Percentiles rank a stretch among this genome's conserved stretches.
These are phyloP conservation scores for Cryptus viduatorius DNA, from an alignment of 2,888 invertebrate species.

Conservation along the genomic window DNA sequence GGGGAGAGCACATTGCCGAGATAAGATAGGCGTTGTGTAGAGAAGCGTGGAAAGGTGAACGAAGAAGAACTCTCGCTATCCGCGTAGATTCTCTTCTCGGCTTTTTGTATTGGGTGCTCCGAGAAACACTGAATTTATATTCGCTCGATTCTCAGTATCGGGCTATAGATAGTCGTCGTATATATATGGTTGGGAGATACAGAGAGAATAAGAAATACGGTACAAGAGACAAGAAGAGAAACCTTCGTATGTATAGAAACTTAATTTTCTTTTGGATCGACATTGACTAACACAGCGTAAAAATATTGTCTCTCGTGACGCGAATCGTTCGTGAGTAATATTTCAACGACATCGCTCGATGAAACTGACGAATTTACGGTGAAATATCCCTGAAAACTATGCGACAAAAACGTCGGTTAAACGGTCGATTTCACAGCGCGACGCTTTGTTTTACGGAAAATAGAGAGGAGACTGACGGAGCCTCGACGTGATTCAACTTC, in stretches of 20 bases:
- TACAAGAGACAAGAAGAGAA: background rate
- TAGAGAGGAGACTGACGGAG: background rate
- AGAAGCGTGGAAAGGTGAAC: slow-evolving; percentile 37
- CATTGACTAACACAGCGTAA: slow-evolving; percentile 14
- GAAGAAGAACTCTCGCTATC: slow-evolving; percentile 41
- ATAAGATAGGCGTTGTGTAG: slow-evolving; percentile 52
- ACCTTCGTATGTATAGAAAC: slow-evolving; percentile 13
- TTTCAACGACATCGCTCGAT: background rate
- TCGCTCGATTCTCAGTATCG: background rate
- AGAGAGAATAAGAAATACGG: background rate
- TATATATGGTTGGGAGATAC: background rate
- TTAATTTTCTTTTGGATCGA: slow-evolving; percentile 46
- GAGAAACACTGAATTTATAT: slow-evolving; percentile 26
- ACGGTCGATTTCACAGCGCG: slow-evolving; percentile 6
- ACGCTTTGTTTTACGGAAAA: background rate
- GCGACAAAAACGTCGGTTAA: background rate
- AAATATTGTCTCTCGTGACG: background rate
- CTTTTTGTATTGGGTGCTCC: slow-evolving; percentile 15
- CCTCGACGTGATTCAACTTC: slow-evolving; percentile 30
- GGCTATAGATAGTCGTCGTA: background rate
- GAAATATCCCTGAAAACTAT: background rate
- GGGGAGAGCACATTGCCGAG: slow-evolving; percentile 19
- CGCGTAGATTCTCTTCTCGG: slow-evolving; percentile 18
- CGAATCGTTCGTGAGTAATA: background rate
- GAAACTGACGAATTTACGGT: background rate